These are phyloP conservation scores for Cyprinodon brontotheroides DNA, from an alignment of 2,113 vertebrate genomes.

Conservation along the genomic window DNA sequence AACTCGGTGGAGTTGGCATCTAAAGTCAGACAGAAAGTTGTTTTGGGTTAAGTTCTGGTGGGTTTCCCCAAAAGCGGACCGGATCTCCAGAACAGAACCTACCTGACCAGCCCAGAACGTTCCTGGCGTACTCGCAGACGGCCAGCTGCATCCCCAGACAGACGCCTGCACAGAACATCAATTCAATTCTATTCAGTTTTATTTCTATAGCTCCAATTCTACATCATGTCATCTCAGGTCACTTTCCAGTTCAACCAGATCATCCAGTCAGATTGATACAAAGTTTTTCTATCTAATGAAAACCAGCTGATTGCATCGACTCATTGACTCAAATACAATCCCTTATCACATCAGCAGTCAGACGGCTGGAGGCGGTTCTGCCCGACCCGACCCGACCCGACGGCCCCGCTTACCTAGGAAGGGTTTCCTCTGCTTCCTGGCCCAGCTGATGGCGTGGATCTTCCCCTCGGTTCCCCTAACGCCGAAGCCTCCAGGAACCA, in stretches of 20 bases:
- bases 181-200: too few relatives aligned
- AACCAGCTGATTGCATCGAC: too few relatives aligned
- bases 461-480: conserved; percentile 96
- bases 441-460: conserved; percentile 95
- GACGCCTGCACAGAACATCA: conserved; percentile 82
- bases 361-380: too few relatives aligned
- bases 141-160: conserved; percentile 97
- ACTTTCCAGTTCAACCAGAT: too few relatives aligned
- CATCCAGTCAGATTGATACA: too few relatives aligned
- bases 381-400: too few relatives aligned
- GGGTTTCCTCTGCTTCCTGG: conserved; percentile 94
- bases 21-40: conserved; percentile 49
- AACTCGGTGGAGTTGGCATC: conserved; percentile 98
- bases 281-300: too few relatives aligned
- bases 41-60: neutral
- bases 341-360: too few relatives aligned
- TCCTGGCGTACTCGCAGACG: conserved; percentile 93
- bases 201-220: too few relatives aligned
- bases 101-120: conserved; percentile 89
- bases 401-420: conserved; percentile 84
- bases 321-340: too few relatives aligned
- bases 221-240: too few relatives aligned
- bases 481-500: conserved; percentile 96
- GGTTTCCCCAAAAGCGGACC: too few relatives aligned
- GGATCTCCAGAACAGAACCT: conserved; percentile 10